phyloP scores from a whole-genome alignment of 1,140 invertebrate species.

The Aphelinus certus region DNA sequence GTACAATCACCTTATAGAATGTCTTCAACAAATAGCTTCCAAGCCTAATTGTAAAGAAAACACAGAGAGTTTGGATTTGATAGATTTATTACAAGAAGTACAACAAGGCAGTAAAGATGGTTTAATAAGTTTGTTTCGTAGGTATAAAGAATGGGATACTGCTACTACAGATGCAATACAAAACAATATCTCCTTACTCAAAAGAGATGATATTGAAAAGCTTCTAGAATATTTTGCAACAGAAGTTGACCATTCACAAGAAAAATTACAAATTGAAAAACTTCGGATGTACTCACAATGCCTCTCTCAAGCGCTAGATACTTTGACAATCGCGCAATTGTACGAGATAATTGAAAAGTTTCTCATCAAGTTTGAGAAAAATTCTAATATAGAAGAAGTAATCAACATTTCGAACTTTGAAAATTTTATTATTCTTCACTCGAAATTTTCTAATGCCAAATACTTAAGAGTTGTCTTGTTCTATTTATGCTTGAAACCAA shows the following conservation, averaged over 20 bases:
- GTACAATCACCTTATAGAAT: slow-evolving; percentile 46
- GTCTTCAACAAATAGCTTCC: slow-evolving; percentile 49
- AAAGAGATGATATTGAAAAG: slow-evolving; percentile 44
- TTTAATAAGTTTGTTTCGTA: slow-evolving; percentile 47
- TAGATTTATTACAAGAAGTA: slow-evolving; percentile 46
- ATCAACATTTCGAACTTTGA: slow-evolving; percentile 48
- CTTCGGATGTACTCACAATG: slow-evolving; percentile 38
- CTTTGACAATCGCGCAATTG: slow-evolving; percentile 43
- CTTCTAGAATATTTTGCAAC: slow-evolving; percentile 52
- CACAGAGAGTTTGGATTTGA: slow-evolving; percentile 38
- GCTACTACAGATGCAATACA: slow-evolving; percentile 44
- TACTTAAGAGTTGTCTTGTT: slow-evolving; percentile 47
- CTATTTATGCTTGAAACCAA: slow-evolving; percentile 52
- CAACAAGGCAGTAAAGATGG: slow-evolving; percentile 42
- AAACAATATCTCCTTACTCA: slow-evolving; percentile 31
- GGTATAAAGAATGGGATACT: slow-evolving; percentile 53
- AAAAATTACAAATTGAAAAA: slow-evolving; percentile 40
- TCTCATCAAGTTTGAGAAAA: slow-evolving; percentile 51
- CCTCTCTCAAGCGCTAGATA: slow-evolving; percentile 38
- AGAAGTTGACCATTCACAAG: slow-evolving; percentile 35
- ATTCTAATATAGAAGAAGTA: slow-evolving; percentile 41
- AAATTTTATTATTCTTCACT: slow-evolving; percentile 48
- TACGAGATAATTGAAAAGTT: slow-evolving; percentile 48
- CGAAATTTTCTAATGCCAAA: slow-evolving; percentile 39
- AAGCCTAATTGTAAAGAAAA: slow-evolving; percentile 41